phyloP scores from a whole-genome alignment of 2,888 invertebrate genomes.

The Leptinotarsa juncta region DNA sequence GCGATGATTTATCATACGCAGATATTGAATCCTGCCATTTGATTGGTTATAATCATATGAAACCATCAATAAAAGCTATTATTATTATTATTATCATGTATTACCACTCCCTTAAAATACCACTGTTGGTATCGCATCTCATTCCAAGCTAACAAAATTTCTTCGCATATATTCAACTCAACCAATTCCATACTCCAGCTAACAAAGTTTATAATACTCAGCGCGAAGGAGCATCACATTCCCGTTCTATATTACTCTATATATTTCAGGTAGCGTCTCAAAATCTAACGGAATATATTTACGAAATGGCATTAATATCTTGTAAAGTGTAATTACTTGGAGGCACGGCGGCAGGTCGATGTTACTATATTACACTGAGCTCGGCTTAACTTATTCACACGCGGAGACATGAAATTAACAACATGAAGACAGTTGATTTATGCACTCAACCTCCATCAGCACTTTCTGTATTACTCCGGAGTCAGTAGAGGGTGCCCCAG shows the following conservation, averaged over 20 bases:
- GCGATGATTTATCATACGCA: no score
- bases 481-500: not conserved
- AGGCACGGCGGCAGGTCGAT: constrained; percentile 44
- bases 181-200: constrained; percentile 1
- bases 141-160: not conserved
- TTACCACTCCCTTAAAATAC: not conserved
- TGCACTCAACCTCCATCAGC: constrained; percentile 46
- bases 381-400: constrained; percentile 50
- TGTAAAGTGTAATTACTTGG: constrained; percentile 48
- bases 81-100: no score
- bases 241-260: constrained; percentile 33
- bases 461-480: constrained; percentile 35
- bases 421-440: constrained; percentile 54
- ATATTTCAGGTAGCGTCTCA: constrained; percentile 28
- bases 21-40: no score
- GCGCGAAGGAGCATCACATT: constrained; percentile 6
- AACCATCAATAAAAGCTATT: no score
- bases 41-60: no score
- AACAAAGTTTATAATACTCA: constrained; percentile 11
- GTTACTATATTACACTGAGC: constrained; percentile 48
- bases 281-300: constrained; percentile 41
- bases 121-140: not conserved
- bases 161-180: constrained; percentile 6
- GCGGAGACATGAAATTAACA: constrained; percentile 55
- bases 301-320: constrained; percentile 47